Base-by-base conservation (phyloP, 2,797 vertebrate genomes). In the Pampus argenteus region DNA sequence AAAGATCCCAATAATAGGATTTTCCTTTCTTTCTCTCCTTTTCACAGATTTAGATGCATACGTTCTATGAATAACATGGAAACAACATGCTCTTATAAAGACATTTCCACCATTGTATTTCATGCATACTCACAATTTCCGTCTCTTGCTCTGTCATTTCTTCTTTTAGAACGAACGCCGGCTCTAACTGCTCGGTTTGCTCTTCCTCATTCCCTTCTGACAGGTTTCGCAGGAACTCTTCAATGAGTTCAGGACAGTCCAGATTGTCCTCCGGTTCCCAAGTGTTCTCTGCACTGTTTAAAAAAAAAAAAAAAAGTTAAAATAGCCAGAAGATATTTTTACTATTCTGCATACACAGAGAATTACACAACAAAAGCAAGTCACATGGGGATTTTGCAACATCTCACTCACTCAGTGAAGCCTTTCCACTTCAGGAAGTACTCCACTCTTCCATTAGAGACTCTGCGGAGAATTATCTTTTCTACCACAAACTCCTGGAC, bases 351-450 rank as follows among this genome's bases (percentile, higher is more conserved):
- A 5, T 4, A 11, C 18, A 42, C 23, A 10, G 1, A 13, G 3
- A 44, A 48, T 40, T 2, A 44, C 13, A 18, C 15, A n/a, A 3
- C 3, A n/a, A 5, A n/a, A 18, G 25, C 2, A 26, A 20, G 10
- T 17, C 10, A 51, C 15, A 26, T 44, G 9, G 40, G 15, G 23
- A 34, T 44, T 31, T 14, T n/a, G 61, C 65, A 56, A 29, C 40
- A 45, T 5, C 2, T 52, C 61, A 85, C 97, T 95, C 95, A 99
- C 98, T 99, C 97, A 17, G 97, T 98, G 90, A 99, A 99, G 79
- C 98, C 98, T 92, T 99, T 99, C 98, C 98, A 99, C 90, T 99
- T 98, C 71, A 99, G 94, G 89, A 96, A 99, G 91, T 99, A 99
- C 79, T 99, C 98, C 86, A 98, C 98, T 89, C 96, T 97, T 76